These are phyloP conservation scores for Parnassius glacialis DNA, from an alignment of 2,888 invertebrate species.

Conservation along the genomic window DNA sequence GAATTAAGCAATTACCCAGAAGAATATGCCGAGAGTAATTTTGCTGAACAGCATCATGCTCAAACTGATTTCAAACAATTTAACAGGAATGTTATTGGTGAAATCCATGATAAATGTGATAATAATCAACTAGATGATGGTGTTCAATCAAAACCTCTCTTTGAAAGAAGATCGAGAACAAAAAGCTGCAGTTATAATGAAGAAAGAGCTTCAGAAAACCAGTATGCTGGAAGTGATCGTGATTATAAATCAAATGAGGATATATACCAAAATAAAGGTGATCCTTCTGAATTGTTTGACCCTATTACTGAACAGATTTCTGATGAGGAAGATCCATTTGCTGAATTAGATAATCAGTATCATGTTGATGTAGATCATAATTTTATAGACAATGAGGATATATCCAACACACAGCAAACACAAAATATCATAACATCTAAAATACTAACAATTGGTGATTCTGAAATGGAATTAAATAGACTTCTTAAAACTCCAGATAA, in stretches of 20 bases:
- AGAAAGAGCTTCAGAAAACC: conserved; percentile 31
- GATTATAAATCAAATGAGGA: conserved; percentile 27
- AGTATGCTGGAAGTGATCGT: conserved; percentile 29
- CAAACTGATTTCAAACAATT: conserved; percentile 20
- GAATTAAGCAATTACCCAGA: conserved; percentile 17
- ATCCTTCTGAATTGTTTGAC: conserved; percentile 50
- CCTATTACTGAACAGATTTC: conserved; percentile 52
- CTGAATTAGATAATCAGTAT: conserved; percentile 70
- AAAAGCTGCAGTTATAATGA: conserved; percentile 36
- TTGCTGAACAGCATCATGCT: conserved; percentile 1
- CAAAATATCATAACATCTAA: conserved; percentile 26
- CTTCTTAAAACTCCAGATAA: conserved; percentile 22
- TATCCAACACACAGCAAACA: conserved; percentile 33
- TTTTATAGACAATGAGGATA: conserved; percentile 59
- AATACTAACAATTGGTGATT: conserved; percentile 28
- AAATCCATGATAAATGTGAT: conserved; percentile 31
- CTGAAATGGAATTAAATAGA: conserved; percentile 18
- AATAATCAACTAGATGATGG: conserved; percentile 31
- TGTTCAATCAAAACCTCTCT: conserved; percentile 40
- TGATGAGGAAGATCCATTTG: conserved; percentile 64
- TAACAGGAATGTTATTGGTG: conserved; percentile 30
- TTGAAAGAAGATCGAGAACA: conserved; percentile 46
- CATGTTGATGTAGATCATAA: conserved; percentile 74
- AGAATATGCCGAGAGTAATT: not conserved
- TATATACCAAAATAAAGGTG: conserved; percentile 33